Percentiles rank a stretch among this genome's conserved stretches.
Conservation (phyloP, 2,113 vertebrate genomes). For the Climacteris rufus region DNA sequence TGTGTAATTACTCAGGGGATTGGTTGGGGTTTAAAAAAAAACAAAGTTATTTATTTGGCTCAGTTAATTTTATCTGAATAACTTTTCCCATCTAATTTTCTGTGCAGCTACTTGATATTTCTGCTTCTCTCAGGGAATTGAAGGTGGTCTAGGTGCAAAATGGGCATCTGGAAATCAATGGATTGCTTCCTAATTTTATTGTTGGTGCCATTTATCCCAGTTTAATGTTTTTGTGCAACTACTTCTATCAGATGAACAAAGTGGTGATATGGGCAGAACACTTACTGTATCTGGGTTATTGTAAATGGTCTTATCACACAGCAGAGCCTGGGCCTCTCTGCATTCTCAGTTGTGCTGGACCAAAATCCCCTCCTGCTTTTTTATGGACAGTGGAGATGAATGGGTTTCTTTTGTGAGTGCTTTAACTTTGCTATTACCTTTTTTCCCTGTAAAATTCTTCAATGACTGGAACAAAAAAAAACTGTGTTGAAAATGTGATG, state of each 20-base stretch:
- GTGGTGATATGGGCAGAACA: background rate
- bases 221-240: background rate
- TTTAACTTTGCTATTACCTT: background rate
- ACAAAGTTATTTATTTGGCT: background rate
- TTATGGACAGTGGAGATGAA: background rate
- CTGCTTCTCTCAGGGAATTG: background rate
- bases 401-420: background rate
- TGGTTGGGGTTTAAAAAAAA: background rate
- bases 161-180: background rate
- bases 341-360: background rate
- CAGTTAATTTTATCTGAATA: background rate
- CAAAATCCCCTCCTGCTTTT: background rate
- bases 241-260: background rate
- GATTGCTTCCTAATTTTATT: background rate
- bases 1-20: background rate
- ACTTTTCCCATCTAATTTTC: background rate
- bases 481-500: background rate
- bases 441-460: background rate
- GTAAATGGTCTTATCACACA: background rate
- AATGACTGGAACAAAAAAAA: background rate
- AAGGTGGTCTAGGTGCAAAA: background rate
- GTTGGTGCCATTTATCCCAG: background rate
- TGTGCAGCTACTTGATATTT: background rate
- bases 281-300: background rate
- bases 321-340: background rate